Percentiles rank a stretch among this genome's conserved stretches.
Conservation (phyloP, 2,888 invertebrate species). For the Parnassius orleans region DNA sequence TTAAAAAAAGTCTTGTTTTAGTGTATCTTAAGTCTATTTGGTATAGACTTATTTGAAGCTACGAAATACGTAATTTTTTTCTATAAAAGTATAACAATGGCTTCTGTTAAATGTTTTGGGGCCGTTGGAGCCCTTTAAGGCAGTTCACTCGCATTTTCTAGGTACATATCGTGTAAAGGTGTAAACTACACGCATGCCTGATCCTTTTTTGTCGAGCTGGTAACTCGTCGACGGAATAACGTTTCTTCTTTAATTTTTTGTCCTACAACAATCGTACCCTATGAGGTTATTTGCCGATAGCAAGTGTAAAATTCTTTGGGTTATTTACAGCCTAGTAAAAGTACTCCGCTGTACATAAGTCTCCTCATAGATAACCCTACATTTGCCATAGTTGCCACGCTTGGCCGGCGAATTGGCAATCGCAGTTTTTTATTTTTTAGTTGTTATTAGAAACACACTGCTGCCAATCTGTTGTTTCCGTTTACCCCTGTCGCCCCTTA, state of each 20-base stretch:
- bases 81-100: conserved; percentile 11
- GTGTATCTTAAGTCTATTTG: neutral
- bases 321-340: too few species aligned
- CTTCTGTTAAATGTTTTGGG: conserved; percentile 3
- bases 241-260: conserved; percentile 8
- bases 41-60: neutral
- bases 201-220: conserved; percentile 13
- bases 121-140: neutral
- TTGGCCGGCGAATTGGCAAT: too few species aligned
- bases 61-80: conserved; percentile 1
- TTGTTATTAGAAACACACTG: too few species aligned
- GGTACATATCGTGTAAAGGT: conserved; percentile 10
- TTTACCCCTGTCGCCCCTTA: too few species aligned
- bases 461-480: too few species aligned
- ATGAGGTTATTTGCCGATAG: conserved; percentile 5
- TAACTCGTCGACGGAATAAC: conserved; percentile 11
- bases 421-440: too few species aligned
- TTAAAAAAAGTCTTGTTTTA: neutral
- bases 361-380: too few species aligned
- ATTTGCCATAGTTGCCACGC: too few species aligned
- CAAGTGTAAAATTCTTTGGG: too few species aligned
- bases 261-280: neutral
- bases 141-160: conserved; percentile 16
- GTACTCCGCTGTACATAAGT: too few species aligned
- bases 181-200: conserved; percentile 21